A percentile compares a stretch with the other conserved stretches of the same genome.
Conservation (phyloP, 2,888 invertebrate genomes). For the Hesperia comma region DNA sequence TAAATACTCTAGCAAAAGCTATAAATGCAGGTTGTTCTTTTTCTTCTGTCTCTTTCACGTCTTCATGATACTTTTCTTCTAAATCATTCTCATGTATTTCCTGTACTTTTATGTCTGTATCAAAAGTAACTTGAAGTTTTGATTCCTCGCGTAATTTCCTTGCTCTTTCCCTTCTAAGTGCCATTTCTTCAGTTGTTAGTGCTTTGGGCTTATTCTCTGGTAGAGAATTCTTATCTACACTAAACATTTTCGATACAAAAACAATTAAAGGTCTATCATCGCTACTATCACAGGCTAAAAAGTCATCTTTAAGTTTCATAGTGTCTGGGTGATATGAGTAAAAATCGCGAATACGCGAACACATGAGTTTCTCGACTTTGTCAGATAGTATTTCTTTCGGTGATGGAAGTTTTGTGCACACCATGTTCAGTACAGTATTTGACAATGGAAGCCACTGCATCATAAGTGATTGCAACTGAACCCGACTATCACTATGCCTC, state of each 20-base stretch:
- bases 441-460: conserved; percentile 96
- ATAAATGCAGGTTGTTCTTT: conserved; percentile 88
- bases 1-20: conserved; percentile 96
- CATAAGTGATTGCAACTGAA: conserved; percentile 91
- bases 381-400: conserved; percentile 90
- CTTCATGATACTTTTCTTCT: conserved; percentile 69
- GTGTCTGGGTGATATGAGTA: conserved; percentile 87
- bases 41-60: conserved; percentile 62
- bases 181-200: conserved; percentile 90
- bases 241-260: conserved; percentile 96
- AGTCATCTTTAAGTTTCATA: conserved; percentile 87
- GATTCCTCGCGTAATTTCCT: conserved; percentile 86
- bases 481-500: conserved; percentile 89
- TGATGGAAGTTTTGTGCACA: conserved; percentile 91
- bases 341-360: conserved; percentile 87
- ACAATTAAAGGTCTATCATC: conserved; percentile 87
- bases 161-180: conserved; percentile 86
- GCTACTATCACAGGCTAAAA: conserved; percentile 87
- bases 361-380: conserved; percentile 92
- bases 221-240: conserved; percentile 88
- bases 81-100: conserved; percentile 52
- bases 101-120: conserved; percentile 49
- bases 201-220: conserved; percentile 92
- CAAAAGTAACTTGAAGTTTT: conserved; percentile 57
- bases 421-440: conserved; percentile 91